Conservation (phyloP, 92 coral and sea anemone species). For the Virgularia gustaviana region DNA sequence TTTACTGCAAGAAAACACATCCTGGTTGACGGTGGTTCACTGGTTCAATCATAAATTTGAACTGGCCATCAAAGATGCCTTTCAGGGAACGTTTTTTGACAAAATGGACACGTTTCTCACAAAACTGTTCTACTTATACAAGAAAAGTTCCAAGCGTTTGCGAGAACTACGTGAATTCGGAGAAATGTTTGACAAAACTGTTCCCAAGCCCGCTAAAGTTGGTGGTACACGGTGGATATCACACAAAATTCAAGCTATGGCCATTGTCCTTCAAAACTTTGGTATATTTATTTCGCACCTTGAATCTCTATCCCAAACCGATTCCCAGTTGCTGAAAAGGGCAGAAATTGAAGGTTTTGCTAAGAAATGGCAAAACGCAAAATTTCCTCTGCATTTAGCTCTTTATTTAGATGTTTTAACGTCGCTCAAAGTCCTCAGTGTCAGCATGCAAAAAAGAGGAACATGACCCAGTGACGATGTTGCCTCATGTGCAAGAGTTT, state of each 20-base stretch:
- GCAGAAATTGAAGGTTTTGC: conserved; percentile 26
- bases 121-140: not conserved
- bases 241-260: conserved; percentile 8
- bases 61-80: conserved; percentile 8
- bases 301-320: conserved; percentile 2
- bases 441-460: conserved; percentile 9
- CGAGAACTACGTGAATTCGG: conserved; percentile 4
- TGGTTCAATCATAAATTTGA: conserved; percentile 26
- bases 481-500: not conserved
- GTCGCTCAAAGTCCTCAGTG: not conserved
- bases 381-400: not conserved
- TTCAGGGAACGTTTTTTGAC: conserved; percentile 8
- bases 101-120: not conserved
- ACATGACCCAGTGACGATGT: not conserved
- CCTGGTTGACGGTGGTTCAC: conserved; percentile 16
- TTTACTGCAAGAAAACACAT: not conserved
- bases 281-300: conserved; percentile 1
- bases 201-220: conserved; percentile 19
- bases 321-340: not conserved
- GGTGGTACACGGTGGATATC: conserved; percentile 33
- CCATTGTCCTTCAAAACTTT: conserved; percentile 5
- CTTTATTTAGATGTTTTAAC: not conserved
- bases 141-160: conserved; percentile 13
- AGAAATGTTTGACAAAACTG: conserved; percentile 1
- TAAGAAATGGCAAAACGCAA: not conserved